Evolutionary conservation across 2,113 vertebrate genomes (phyloP), one percentile per base, ranked within the genome.

Genomic region (Prunella fulvescens): DNA sequence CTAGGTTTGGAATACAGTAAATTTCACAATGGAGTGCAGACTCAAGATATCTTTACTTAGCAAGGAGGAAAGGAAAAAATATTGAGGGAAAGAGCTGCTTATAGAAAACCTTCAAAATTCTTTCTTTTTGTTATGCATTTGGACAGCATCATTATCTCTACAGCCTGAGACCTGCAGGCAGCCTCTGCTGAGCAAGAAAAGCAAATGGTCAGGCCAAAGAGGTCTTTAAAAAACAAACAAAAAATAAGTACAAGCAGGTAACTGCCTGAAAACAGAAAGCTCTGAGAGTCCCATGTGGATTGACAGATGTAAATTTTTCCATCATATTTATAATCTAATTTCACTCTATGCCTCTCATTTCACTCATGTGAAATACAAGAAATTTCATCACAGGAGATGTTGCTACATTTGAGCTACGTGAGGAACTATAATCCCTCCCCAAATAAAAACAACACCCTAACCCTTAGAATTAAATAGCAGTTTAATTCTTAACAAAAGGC

Each of bases 31-130:
- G 73, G 60, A 90, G 31, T 17, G 33, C 10, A 42, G 88, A 97
- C 88, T 93, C 91, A 74, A 95, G 86, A 25, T 84, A 64, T 92
- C 73, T 82, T 94, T 95, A 84, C 73, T 89, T 85, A 92, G 54
- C 35, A 83, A 91, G 61, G 26, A 62, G 19, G 31, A 62, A 82
- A 94, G 66, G 89, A 88, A 33, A 33, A 88, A 84, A 88, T 62
- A 92, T 12, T 79, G 95, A 88, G 72, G 80, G 64, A 94, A 92
- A 84, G 58, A 86, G 48, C 3, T 17, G 42, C 86, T 92, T 56
- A 79, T 8, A 77, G 53, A 67, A 94, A 95, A 39, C 7, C 67
- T 91, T 53, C 53, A 29, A 47, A 86, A 86, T 79, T 81, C 31
- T 60, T 80, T 91, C 70, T 72, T 65, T 78, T 62, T 88, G 45